Conservation (phyloP, 2,797 vertebrate genomes). For the Todus mexicanus region DNA sequence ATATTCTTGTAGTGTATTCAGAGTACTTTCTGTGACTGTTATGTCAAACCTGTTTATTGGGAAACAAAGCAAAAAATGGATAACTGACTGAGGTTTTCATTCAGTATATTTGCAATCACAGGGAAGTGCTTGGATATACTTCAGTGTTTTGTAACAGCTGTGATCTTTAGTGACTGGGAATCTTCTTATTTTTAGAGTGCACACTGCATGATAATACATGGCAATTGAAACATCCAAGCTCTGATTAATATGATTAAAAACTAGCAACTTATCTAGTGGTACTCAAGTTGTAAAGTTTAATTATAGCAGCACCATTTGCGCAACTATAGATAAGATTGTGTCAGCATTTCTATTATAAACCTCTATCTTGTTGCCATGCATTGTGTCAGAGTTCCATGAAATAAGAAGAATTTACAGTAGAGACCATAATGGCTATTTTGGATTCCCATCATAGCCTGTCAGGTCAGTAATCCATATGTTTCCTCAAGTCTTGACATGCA, state of each 20-base stretch:
- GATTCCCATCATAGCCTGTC: not conserved
- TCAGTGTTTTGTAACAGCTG: slow-evolving; percentile 46
- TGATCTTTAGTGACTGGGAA: slow-evolving; percentile 18
- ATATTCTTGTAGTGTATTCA: not conserved
- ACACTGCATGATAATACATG: slow-evolving; percentile 39
- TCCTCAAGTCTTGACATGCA: not conserved
- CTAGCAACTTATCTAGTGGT: slow-evolving; percentile 51
- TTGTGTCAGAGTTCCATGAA: slow-evolving; percentile 21
- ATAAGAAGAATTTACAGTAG: not conserved
- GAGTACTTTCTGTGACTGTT: not conserved
- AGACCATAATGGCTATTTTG: not conserved
- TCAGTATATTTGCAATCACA: slow-evolving; percentile 19
- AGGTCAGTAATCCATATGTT: not conserved
- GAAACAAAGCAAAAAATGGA: not conserved
- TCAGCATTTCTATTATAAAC: slow-evolving; percentile 68
- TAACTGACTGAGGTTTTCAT: slow-evolving; percentile 13
- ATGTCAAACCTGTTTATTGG: not conserved
- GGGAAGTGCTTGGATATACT: slow-evolving; percentile 33
- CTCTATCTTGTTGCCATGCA: not conserved
- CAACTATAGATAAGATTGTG: slow-evolving; percentile 47
- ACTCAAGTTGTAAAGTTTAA: slow-evolving; percentile 64
- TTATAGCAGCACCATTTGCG: slow-evolving; percentile 55
- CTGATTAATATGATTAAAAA: slow-evolving; percentile 68
- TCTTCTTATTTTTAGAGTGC: slow-evolving; percentile 44
- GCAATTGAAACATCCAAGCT: slow-evolving; percentile 40